Evolutionary conservation across 2,797 vertebrate genomes (phyloP).

Genomic region (Cottoperca gobio): DNA sequence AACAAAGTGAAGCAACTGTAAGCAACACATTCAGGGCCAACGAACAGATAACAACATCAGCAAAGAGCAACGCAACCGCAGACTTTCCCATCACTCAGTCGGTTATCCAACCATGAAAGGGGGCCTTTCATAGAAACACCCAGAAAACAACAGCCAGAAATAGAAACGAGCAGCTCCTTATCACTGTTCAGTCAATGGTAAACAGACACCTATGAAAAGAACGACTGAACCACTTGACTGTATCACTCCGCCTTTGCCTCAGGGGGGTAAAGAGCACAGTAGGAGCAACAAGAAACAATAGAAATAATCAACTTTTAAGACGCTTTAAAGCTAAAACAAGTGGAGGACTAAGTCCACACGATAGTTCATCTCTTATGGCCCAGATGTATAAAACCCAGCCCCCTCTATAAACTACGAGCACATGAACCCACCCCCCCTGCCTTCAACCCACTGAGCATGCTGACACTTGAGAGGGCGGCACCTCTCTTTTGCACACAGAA

Average conservation of each 20-base stretch:
- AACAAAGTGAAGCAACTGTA: conserved; percentile 9
- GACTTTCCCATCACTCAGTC: conserved; percentile 33
- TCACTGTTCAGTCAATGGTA: conserved; percentile 47
- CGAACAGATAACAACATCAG: conserved; percentile 20
- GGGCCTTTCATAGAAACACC: conserved; percentile 43
- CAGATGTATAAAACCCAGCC: conserved; percentile 32
- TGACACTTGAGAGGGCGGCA: conserved; percentile 81
- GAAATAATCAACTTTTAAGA: conserved; percentile 12
- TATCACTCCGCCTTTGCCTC: conserved; percentile 49
- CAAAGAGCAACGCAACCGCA: conserved; percentile 18
- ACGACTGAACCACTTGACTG: conserved; percentile 29
- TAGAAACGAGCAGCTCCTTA: conserved; percentile 48
- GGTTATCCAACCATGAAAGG: conserved; percentile 39
- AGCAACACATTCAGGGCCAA: neutral
- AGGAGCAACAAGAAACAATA: neutral
- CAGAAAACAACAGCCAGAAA: conserved; percentile 54
- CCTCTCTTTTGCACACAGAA: conserved; percentile 71
- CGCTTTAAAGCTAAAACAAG: neutral
- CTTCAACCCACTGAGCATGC: conserved; percentile 56
- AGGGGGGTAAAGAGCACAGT: neutral
- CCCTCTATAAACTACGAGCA: conserved; percentile 39
- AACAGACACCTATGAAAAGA: conserved; percentile 67
- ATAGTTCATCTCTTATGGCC: conserved; percentile 13
- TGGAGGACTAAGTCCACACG: conserved; percentile 7
- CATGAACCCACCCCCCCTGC: conserved; percentile 22